phyloP scores from a whole-genome alignment of 2,797 vertebrate species.

The Hippocampus kuda region DNA sequence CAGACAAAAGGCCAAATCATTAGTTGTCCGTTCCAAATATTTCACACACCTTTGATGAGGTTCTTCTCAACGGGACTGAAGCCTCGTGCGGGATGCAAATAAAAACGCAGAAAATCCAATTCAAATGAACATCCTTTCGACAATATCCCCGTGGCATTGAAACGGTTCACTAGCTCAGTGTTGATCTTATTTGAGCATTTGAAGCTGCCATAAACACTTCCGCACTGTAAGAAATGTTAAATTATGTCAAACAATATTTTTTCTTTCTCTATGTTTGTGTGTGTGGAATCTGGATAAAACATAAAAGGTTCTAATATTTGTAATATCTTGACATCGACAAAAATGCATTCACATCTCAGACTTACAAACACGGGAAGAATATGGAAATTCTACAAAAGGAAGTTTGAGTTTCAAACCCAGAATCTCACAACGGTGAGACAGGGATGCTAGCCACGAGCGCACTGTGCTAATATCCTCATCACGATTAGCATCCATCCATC shows the following conservation, averaged over 20 bases:
- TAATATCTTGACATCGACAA: too few species aligned
- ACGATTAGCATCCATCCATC: too few species aligned
- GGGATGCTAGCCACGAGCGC: too few species aligned
- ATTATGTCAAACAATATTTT: neutral
- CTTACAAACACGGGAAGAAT: too few species aligned
- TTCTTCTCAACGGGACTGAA: neutral
- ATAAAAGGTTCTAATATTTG: too few species aligned
- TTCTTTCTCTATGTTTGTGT: too few species aligned
- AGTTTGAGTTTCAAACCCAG: too few species aligned
- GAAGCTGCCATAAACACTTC: neutral
- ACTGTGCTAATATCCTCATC: too few species aligned
- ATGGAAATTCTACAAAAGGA: too few species aligned
- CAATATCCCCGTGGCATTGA: neutral
- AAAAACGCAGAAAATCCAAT: neutral
- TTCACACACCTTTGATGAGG: neutral
- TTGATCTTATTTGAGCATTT: neutral
- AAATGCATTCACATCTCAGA: too few species aligned
- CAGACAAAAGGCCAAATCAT: neutral
- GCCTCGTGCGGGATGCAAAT: conserved; percentile 11
- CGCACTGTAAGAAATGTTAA: neutral
- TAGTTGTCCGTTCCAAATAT: neutral
- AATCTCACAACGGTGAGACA: too few species aligned
- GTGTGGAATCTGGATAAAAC: too few species aligned
- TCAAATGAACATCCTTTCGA: neutral
- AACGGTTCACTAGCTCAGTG: neutral